Percentiles rank a stretch among this genome's conserved stretches.
Conservation (phyloP, 1,140 invertebrate genomes). For the Drosophila serrata region DNA sequence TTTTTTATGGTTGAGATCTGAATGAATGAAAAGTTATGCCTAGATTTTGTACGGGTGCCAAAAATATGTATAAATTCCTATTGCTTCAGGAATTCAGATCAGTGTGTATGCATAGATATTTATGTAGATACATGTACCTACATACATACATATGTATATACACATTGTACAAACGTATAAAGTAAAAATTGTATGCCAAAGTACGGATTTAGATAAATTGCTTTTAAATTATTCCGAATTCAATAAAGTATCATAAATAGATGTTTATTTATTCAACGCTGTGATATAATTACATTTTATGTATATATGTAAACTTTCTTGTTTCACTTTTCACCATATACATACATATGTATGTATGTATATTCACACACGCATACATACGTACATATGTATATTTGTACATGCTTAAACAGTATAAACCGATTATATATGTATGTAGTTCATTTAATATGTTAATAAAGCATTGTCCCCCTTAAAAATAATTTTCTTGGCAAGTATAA, state of each 20-base stretch:
- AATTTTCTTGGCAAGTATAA: neutral
- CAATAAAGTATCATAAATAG: neutral
- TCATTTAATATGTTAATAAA: neutral
- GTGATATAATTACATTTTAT: no score
- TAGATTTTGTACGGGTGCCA: conserved; percentile 1
- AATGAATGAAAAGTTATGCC: neutral
- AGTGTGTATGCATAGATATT: neutral
- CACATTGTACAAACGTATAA: no score
- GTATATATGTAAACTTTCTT: no score
- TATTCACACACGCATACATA: neutral
- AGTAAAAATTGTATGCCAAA: neutral
- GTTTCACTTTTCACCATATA: no score
- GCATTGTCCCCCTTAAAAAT: neutral
- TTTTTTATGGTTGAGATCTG: neutral
- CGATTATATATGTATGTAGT: neutral
- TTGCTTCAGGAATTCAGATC: conserved; percentile 8
- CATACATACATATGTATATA: neutral
- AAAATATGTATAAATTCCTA: conserved; percentile 3
- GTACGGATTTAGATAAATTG: neutral
- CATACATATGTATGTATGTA: no score
- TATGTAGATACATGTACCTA: neutral
- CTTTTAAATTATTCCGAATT: neutral
- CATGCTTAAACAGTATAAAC: no score
- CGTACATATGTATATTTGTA: neutral
- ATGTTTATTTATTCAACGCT: neutral